phyloP scores from a whole-genome alignment of 1,140 invertebrate genomes.

The Solenopsis fugax region DNA sequence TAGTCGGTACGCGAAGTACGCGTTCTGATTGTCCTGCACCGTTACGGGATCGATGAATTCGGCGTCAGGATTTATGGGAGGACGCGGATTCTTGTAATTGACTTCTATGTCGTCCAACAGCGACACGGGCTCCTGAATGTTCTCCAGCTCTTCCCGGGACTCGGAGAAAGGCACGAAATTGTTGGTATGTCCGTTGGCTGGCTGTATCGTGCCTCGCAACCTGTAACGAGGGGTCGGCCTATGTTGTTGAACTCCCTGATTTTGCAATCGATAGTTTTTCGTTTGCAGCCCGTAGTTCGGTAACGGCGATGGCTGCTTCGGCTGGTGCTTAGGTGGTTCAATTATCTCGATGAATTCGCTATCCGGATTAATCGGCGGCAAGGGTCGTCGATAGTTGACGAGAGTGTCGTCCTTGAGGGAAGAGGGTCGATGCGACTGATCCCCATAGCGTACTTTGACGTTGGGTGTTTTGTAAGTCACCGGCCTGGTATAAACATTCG shows the following conservation, averaged over 20 bases:
- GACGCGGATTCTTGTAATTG: conserved; percentile 87
- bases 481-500: conserved; percentile 79
- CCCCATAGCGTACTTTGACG: conserved; percentile 83
- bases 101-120: conserved; percentile 85
- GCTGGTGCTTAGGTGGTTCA: conserved; percentile 70
- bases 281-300: conserved; percentile 60
- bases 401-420: conserved; percentile 88
- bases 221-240: conserved; percentile 67
- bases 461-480: conserved; percentile 82
- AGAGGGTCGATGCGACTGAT: conserved; percentile 83
- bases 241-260: conserved; percentile 13
- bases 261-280: conserved; percentile 70
- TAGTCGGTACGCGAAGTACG: conserved; percentile 90
- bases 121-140: conserved; percentile 79
- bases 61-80: conserved; percentile 87
- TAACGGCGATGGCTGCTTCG: conserved; percentile 55
- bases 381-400: conserved; percentile 88
- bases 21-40: conserved; percentile 83
- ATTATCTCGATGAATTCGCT: conserved; percentile 88
- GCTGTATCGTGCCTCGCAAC: conserved; percentile 66
- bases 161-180: conserved; percentile 62
- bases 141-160: conserved; percentile 76
- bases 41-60: conserved; percentile 84
- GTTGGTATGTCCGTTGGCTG: conserved; percentile 42
- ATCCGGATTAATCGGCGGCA: conserved; percentile 89